Conservation (phyloP, 2,797 vertebrate species). For the Fundulus diaphanus region DNA sequence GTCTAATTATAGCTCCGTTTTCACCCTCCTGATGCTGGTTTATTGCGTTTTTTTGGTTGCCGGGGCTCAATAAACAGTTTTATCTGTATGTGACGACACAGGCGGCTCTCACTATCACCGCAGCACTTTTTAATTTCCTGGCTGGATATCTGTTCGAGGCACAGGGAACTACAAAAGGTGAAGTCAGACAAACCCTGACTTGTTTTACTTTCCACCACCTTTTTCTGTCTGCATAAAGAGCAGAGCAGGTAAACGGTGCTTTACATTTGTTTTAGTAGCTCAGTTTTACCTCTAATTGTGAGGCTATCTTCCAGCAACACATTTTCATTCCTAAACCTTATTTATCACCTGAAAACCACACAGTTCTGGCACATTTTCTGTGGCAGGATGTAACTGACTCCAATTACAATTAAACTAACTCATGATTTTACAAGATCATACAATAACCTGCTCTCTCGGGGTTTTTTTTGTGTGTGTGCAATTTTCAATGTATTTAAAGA, state of each 20-base stretch:
- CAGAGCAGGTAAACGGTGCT: too few species aligned
- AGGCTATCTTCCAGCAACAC: background rate
- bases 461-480: too few species aligned
- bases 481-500: too few species aligned
- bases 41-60: conserved; percentile 66
- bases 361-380: too few species aligned
- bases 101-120: conserved; percentile 45
- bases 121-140: conserved; percentile 83
- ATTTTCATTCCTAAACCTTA: background rate
- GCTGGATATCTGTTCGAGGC: conserved; percentile 63
- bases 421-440: background rate
- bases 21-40: conserved; percentile 56
- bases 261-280: background rate
- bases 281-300: background rate
- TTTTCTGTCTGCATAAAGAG: conserved; percentile 12
- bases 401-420: background rate
- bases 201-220: conserved; percentile 33
- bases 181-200: conserved; percentile 21
- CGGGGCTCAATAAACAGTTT: conserved; percentile 72
- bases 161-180: background rate
- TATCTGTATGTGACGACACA: conserved; percentile 68
- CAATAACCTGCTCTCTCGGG: background rate
- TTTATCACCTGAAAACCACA: background rate
- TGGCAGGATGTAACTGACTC: background rate
- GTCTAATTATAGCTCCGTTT: conserved; percentile 63